Conservation (phyloP, 2,888 invertebrate genomes). For the Chydorus sphaericus region DNA sequence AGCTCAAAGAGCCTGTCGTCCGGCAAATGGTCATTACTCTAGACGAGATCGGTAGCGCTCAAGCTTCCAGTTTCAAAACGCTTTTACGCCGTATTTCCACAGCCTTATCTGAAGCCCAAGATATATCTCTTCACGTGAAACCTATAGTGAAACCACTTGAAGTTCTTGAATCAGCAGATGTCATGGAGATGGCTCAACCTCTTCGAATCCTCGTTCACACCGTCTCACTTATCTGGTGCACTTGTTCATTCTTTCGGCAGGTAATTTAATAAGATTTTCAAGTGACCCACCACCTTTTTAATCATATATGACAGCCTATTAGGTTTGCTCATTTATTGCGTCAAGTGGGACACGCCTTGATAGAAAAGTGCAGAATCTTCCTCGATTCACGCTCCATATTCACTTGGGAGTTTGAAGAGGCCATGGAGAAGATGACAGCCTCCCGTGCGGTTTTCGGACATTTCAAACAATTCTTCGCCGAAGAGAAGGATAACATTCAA, state of each 20-base stretch:
- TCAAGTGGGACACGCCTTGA: constrained; percentile 3
- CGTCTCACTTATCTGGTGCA: constrained; percentile 78
- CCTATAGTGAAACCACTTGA: constrained; percentile 68
- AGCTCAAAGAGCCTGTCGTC: constrained; percentile 65
- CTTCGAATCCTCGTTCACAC: constrained; percentile 71
- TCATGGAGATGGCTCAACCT: constrained; percentile 60
- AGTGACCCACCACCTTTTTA: no score
- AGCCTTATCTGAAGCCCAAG: constrained; percentile 79
- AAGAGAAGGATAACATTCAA: constrained; percentile 51
- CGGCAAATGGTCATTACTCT: constrained; percentile 80
- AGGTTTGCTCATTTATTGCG: constrained; percentile 5
- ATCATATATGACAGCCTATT: neutral
- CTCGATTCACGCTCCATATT: constrained; percentile 83
- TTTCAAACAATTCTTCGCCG: constrained; percentile 38
- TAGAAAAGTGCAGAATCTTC: constrained; percentile 59
- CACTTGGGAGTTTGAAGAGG: constrained; percentile 60
- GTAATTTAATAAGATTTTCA: no score
- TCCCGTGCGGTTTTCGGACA: constrained; percentile 10
- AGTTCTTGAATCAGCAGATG: constrained; percentile 60
- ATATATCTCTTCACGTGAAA: constrained; percentile 71
- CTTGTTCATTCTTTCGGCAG: constrained; percentile 37
- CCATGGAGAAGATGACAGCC: constrained; percentile 16
- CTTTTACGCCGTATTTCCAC: constrained; percentile 64
- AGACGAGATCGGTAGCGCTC: constrained; percentile 80
- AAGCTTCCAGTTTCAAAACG: constrained; percentile 77